Base-by-base conservation (phyloP, 1,140 invertebrate species). In the Drosophila bocki region DNA sequence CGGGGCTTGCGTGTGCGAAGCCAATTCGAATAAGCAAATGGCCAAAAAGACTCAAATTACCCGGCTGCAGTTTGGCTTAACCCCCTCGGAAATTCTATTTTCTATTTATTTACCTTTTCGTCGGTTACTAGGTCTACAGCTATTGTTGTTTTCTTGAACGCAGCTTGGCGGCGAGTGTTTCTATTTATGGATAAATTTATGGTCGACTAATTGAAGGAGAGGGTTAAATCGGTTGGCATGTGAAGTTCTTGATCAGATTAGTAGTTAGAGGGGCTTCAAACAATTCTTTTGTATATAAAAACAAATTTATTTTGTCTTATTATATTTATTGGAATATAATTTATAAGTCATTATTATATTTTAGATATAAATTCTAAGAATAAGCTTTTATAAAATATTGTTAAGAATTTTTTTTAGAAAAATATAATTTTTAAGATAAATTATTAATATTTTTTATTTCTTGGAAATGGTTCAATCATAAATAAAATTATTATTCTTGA, bases 161-260 rank as follows among this genome's bases (percentile, higher is more conserved):
- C 22, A 22, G 29, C 39, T 76, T 47, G 41, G 11, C 22, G 48
- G 19, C 15, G 19, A 37, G 67, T 72, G 54, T 77, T 80, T 61
- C 67, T 69, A 84, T 84, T 84, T 85, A 77, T 72, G 62, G 53
- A 44, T 56, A 61, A 74, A 80, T 85, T 84, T 84, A 84, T 84
- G 41, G 45, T 37, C 29, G 44, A 48, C 78, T 84, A 84, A 84
- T 84, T 80, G 77, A 26, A 45, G 67, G 12, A 37, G 29, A 45
- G 67, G 41, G 33, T 50, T 61, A 41, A 26, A 64, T 35, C 50
- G 58, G 12, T 57, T 19, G 58, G 19, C 22, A 39, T n/a, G 33
- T 39, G 35, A 7, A 22, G 19, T 39, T 68, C 33, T 53, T 42
- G 54, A 65, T 37, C 33, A 29, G 48, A 45, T 74, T 41, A 26